phyloP scores from a whole-genome alignment of 2,113 vertebrate species.

The Ceuthmochares aereus region DNA sequence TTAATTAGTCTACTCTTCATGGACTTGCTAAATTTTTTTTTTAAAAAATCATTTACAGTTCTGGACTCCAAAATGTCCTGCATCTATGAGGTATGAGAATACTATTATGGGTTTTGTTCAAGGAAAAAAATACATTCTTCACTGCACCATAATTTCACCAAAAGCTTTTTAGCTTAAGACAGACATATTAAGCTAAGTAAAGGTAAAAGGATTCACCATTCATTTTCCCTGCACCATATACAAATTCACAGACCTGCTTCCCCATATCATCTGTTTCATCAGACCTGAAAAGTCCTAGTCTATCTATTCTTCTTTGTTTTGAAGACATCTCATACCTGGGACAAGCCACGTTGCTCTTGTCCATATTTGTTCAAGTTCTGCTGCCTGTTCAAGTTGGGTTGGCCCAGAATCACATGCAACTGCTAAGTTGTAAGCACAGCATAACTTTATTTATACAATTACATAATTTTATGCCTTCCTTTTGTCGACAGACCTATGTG shows the following conservation, averaged over 20 bases:
- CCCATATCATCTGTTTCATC: not conserved
- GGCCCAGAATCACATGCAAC: not conserved
- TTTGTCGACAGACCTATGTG: not conserved
- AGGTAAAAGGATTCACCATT: not conserved
- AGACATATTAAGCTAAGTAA: not conserved
- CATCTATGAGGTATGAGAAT: not conserved
- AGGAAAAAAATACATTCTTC: not conserved
- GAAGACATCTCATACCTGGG: not conserved
- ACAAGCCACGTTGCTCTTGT: not conserved
- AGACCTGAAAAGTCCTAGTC: not conserved
- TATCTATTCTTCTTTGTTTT: not conserved
- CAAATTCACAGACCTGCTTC: not conserved
- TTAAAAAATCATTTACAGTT: not conserved
- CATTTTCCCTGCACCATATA: not conserved
- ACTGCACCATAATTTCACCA: not conserved
- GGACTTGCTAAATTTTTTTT: not conserved
- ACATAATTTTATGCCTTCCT: not conserved
- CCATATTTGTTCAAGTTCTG: not conserved
- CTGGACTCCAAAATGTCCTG: fast-evolving
- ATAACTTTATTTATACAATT: not conserved
- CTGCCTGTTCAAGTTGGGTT: not conserved
- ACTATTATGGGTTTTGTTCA: not conserved
- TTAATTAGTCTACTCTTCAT: not conserved
- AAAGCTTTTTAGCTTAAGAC: not conserved
- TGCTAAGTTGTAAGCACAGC: not conserved